These are phyloP conservation scores for Phyllopteryx taeniolatus DNA, from an alignment of 2,113 vertebrate species.

Conservation along the genomic window DNA sequence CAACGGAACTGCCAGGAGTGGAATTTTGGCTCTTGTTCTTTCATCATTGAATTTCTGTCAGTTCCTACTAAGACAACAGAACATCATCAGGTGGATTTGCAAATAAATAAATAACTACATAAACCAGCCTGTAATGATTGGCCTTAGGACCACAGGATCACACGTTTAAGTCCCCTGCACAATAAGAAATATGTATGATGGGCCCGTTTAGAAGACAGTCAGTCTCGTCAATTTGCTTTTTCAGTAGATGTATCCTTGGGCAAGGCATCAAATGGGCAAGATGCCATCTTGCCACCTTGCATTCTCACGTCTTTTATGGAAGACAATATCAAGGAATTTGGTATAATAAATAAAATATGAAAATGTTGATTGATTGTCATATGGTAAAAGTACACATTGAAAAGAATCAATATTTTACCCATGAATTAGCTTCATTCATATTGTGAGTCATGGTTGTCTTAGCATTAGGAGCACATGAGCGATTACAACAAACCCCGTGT, in stretches of 20 bases:
- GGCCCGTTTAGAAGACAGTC: too few relatives aligned
- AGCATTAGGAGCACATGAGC: constrained; percentile 2
- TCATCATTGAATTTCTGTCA: constrained; percentile 42
- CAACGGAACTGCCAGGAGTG: constrained; percentile 32
- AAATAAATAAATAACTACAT: background rate
- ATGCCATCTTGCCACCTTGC: too few relatives aligned
- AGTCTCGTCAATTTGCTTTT: too few relatives aligned
- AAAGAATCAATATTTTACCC: background rate
- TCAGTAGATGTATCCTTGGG: too few relatives aligned
- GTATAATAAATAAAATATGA: background rate
- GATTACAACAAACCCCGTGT: too few relatives aligned
- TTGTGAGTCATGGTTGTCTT: background rate
- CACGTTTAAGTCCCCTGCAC: too few relatives aligned
- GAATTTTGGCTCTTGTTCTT: constrained; percentile 4
- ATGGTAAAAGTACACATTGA: too few relatives aligned
- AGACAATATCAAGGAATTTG: background rate
- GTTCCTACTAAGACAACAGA: constrained; percentile 45
- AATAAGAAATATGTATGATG: too few relatives aligned
- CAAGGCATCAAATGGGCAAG: too few relatives aligned
- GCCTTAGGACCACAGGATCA: too few relatives aligned
- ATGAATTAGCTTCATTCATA: background rate
- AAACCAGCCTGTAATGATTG: background rate
- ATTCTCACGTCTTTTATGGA: too few relatives aligned
- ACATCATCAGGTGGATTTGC: constrained; percentile 36
- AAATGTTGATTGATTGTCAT: background rate